Evolutionary conservation across 1,140 invertebrate species (phyloP), one percentile per base, ranked within the genome.

Genomic region (Zaprionus ghesquierei): DNA sequence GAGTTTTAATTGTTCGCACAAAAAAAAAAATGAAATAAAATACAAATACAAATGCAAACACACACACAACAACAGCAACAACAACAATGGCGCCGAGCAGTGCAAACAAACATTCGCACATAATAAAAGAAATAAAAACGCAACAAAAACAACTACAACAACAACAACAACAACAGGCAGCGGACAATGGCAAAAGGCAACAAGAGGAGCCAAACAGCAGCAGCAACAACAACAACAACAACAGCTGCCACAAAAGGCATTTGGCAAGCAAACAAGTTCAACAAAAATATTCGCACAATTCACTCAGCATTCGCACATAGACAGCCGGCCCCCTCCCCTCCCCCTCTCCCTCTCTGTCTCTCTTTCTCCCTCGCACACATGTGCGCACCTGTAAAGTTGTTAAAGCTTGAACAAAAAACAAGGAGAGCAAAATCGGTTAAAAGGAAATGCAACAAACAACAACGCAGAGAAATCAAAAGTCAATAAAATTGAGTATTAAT

Each of bases 1-100:
- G 90, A 91, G 90, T 91, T 91, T 89, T 91, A 91, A 91, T 91
- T 91, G 90, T 91, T 91, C 90, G 77, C 69, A 87, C 72, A 90
- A 74, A n/a, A 62, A 72, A 79, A 69, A 75, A 29, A 65, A 70
- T 61, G 64, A 82, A 86, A 81, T 81, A 81, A 70, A 81, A 86
- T 70, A 75, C 76, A 66, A 69, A 77, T 55, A 66, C 60, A 61
- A 33, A 60, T 59, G 53, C 50, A 41, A 66, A 62, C 41, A 77
- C 59, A 73, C 68, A 68, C 55, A 76, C 61, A 58, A 46, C 53
- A 50, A 63, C 63, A 69, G 84, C 81, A 58, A 58, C 59, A 62
- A 63, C 63, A 71, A 85, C 81, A 87, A 87, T 84, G 79, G 78
- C 73, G 69, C 62, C 73, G 62, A 78, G 75, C 78, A 89, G 72